Evolutionary conservation across 2,888 invertebrate species (phyloP), one percentile per base, ranked within the genome.

Genomic region (Mantis religiosa): DNA sequence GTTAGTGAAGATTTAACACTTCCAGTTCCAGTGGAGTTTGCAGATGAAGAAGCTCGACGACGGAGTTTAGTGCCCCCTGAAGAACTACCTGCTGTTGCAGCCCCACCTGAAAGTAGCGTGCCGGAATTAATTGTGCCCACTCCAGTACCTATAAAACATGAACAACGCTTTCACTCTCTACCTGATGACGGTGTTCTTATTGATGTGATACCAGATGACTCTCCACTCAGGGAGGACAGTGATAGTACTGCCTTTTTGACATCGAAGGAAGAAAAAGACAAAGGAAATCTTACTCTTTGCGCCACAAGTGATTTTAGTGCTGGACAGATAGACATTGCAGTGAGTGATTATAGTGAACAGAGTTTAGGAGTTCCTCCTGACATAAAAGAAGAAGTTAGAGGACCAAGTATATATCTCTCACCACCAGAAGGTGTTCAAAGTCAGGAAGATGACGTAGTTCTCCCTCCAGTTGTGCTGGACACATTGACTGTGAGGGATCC

Each of bases 1-100:
- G 94, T 94, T 87, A 89, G 90, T 47, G 95, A 95, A 84, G 93
- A 88, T 92, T 92, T 91, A 91, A 94, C 95, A 90, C 93, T 97
- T 90, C 97, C 97, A 1, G 97, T 96, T 84, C 98, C 98, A 89
- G 84, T 88, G 12, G 97, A 97, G 91, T 98, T 98, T 93, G 97
- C 97, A 3, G 97, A 97, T 92, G 96, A 89, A 25, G 82, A 89
- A 30, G 85, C 89, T 28, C 71, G 97, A 90, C 94, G 97, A 83
- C 95, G 97, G 25, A 93, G 93, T 88, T 93, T 93, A 7, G 71
- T 83, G 15, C 88, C 88, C 14, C 82, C 88, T 25, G 88, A 88
- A 30, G 82, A 85, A 82, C 86, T 20, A 3, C 30, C 47, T 20
- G 86, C 34, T 30, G 9, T 27, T 27, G 47, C 84, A 4, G 71